These are phyloP conservation scores for Branchipolynoe longqiensis DNA, from an alignment of 2,888 invertebrate genomes.

Conservation along the genomic window DNA sequence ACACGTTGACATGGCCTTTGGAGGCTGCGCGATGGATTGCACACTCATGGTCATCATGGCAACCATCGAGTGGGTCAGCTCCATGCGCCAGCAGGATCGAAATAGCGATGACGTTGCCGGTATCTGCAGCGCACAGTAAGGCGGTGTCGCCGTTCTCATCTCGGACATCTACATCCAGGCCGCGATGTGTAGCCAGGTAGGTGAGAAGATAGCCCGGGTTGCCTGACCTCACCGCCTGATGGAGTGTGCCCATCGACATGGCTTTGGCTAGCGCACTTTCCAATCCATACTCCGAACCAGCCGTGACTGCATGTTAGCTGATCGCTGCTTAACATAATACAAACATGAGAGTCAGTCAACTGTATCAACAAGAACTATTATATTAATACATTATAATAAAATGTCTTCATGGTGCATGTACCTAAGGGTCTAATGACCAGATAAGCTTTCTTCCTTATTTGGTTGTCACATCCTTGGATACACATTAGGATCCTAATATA, in stretches of 20 bases:
- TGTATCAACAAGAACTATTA: too few species aligned
- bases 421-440: too few species aligned
- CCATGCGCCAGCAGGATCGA: not conserved
- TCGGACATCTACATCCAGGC: slow-evolving; percentile 9
- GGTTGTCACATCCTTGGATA: too few species aligned
- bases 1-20: not conserved
- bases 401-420: too few species aligned
- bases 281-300: too few species aligned
- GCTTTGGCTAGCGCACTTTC: too few species aligned
- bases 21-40: slow-evolving; percentile 21
- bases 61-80: slow-evolving; percentile 40
- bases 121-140: not conserved
- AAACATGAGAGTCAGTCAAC: too few species aligned
- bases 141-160: slow-evolving; percentile 25
- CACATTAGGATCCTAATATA: too few species aligned
- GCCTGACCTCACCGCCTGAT: not conserved
- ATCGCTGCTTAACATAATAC: too few species aligned
- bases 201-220: slow-evolving; percentile 16
- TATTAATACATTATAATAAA: too few species aligned
- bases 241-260: not conserved
- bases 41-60: slow-evolving; percentile 49
- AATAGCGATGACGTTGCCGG: not conserved
- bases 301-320: too few species aligned
- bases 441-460: too few species aligned
- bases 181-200: slow-evolving; percentile 9